These are phyloP conservation scores for Grus americana DNA, from an alignment of 2,113 vertebrate genomes.

Conservation along the genomic window DNA sequence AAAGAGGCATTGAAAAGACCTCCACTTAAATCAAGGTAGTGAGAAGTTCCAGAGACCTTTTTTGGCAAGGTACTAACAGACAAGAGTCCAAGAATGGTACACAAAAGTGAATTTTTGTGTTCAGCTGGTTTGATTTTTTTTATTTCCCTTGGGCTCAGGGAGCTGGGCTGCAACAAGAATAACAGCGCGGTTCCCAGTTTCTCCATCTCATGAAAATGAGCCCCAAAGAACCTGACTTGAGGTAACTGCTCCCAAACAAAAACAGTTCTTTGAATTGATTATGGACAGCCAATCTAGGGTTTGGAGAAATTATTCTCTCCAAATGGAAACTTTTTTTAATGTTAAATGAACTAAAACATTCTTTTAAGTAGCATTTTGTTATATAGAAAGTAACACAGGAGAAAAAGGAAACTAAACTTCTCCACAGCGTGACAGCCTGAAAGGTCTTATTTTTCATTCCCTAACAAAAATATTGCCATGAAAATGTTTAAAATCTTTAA, in stretches of 20 bases:
- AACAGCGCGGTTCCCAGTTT: not conserved
- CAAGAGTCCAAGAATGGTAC: not conserved
- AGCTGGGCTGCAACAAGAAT: not conserved
- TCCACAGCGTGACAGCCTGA: not conserved
- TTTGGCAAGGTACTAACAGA: not conserved
- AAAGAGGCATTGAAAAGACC: not conserved
- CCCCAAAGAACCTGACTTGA: not conserved
- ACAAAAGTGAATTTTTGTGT: not conserved
- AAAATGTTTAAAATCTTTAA: not conserved
- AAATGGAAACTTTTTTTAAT: not conserved
- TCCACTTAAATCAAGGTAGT: not conserved
- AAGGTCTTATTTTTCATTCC: not conserved
- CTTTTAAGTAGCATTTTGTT: not conserved
- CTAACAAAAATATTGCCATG: not conserved
- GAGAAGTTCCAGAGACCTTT: not conserved
- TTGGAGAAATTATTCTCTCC: not conserved
- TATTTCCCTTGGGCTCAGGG: not conserved
- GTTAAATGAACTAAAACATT: not conserved
- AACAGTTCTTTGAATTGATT: not conserved
- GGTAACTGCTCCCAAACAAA: not conserved
- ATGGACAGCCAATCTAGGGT: not conserved
- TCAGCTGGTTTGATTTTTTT: not conserved
- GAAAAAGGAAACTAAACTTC: not conserved
- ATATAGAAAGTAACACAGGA: not conserved
- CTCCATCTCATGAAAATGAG: accelerated